A percentile compares a stretch with the other conserved stretches of the same genome.
phyloP scores from a whole-genome alignment of 1,140 invertebrate species.

The Diprion similis region DNA sequence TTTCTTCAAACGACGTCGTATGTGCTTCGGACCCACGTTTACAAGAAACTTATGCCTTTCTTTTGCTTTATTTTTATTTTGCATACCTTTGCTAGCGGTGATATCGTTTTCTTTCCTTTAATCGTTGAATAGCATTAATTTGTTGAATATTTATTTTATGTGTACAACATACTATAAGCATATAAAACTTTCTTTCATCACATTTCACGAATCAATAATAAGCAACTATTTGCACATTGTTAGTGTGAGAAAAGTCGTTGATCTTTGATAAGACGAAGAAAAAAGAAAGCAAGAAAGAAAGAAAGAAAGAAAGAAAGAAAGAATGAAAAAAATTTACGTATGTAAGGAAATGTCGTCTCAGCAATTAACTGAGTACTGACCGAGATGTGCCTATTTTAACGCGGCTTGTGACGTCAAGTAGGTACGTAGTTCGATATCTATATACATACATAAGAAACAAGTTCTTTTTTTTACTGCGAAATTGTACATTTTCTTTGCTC shows the following conservation, averaged over 20 bases:
- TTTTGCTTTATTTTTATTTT: no score
- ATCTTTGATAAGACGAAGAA: neutral
- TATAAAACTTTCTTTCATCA: neutral
- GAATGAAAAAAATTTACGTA: neutral
- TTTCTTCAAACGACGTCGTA: no score
- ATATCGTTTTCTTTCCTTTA: neutral
- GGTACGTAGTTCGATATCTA: slow-evolving; percentile 52
- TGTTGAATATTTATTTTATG: neutral
- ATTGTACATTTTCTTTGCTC: no score
- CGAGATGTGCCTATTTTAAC: slow-evolving; percentile 62
- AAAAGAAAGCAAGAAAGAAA: neutral
- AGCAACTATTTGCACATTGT: no score
- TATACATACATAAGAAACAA: neutral
- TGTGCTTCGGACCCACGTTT: no score
- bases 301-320: neutral
- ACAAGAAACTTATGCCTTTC: no score
- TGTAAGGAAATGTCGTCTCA: neutral
- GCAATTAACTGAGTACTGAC: slow-evolving; percentile 54
- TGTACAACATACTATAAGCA: no score
- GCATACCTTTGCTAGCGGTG: neutral
- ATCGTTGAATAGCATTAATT: neutral
- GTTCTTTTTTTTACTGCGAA: no score
- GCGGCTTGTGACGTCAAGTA: slow-evolving; percentile 64
- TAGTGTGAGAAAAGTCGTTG: no score
- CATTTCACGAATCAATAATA: no score